Base-by-base conservation (phyloP, 2,113 vertebrate genomes). In the Cathartes aura region DNA sequence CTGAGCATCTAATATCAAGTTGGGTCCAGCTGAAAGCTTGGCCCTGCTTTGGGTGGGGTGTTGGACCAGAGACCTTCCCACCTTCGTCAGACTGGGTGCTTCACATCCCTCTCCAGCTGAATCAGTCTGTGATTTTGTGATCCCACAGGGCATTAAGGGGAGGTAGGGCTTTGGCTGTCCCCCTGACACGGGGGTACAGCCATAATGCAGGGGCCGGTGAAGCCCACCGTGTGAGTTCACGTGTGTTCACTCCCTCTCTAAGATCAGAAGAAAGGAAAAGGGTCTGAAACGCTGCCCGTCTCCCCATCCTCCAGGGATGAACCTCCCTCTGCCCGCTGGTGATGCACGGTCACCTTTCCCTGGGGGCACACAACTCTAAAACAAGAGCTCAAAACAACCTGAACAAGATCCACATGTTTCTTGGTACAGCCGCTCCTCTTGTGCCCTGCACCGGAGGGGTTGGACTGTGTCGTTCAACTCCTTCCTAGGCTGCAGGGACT, bases 361-460 rank as follows among this genome's bases (percentile, higher is more conserved):
- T 56, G 56, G 26, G 9, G 38, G 5, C 64, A 24, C 55, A 27
- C 36, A 47, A 0, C 66, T 60, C 66, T 11, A 32, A 60, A 50
- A 42, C 32, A 27, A 1, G 8, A 27, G 29, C 45, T 58, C 42
- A 24, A 8, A 45, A 5, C 42, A 24, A 15, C 34, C 30, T 19
- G 72, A 52, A 22, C 19, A 9, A 38, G 34, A 27, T 2, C 48
- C 38, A 45, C 21, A 2, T 0, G 0, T 47, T 23, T 27, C 62
- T 6, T 9, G n/a, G 23, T 29, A 4, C 23, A n/a, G n/a, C 32
- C 3, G 0, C 32, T 50, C 22, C 9, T 26, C 34, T 45, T 6
- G 22, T 24, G 52, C 32, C 0, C 0, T 19, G 67, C 55, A 2
- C 66, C 0, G 1, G 36, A 34, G 32, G 11, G 24, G 29, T 4